phyloP scores from a whole-genome alignment of 1,140 invertebrate species.

The Hypsibius dujardini region DNA sequence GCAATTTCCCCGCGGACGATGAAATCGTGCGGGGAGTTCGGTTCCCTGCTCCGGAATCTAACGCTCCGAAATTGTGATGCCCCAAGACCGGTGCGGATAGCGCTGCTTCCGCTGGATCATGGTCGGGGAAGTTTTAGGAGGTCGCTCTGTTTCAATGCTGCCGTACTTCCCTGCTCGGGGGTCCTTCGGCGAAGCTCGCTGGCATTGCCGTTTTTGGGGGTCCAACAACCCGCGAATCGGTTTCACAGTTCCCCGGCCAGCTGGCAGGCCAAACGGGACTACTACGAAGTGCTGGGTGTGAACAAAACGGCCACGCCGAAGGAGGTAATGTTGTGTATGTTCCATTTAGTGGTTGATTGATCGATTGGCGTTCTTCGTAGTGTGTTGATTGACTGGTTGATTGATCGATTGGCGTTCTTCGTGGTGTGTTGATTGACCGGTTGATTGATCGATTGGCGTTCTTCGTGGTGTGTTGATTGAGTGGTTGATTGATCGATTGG shows the following conservation, averaged over 20 bases:
- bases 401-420: too few species aligned
- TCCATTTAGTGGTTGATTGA: too few species aligned
- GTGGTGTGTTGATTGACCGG: too few species aligned
- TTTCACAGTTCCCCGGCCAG: conserved; percentile 18
- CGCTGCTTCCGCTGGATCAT: background rate
- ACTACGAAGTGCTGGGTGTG: conserved; percentile 86
- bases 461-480: too few species aligned
- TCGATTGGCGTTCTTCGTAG: too few species aligned
- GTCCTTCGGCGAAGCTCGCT: background rate
- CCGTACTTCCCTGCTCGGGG: background rate
- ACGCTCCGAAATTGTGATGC: background rate
- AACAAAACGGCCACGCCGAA: conserved; percentile 67
- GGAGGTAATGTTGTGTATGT: too few species aligned
- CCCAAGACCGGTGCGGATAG: background rate
- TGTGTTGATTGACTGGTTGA: too few species aligned
- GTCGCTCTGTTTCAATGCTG: background rate
- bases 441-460: too few species aligned
- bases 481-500: too few species aligned
- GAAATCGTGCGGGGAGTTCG: background rate
- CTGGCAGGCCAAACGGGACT: conserved; percentile 47
- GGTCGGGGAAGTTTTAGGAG: background rate
- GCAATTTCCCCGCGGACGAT: too few species aligned
- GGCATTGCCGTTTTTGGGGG: background rate
- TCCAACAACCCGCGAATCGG: background rate
- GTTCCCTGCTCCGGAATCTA: background rate